Base-by-base conservation (phyloP, 2,888 invertebrate species). In the Alentia gelatinosa region DNA sequence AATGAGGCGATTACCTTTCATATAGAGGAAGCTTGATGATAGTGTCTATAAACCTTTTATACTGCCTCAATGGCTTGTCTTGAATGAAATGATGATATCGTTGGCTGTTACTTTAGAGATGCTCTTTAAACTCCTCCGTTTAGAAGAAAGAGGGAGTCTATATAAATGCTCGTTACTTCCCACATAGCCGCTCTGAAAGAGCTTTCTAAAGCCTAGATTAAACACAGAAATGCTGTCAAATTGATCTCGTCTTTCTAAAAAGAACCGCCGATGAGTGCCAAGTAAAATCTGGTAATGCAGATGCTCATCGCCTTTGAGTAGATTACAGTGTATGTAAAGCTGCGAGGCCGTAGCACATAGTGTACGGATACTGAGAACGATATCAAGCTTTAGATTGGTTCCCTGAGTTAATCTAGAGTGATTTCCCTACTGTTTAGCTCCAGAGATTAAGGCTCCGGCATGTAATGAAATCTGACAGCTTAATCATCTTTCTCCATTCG, bases 371-470 rank as follows among this genome's bases (percentile, higher is more conserved):
- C 30, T 26, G 68, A 68, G 68, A 68, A 68, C 30, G 68, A 68
- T 68, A 68, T 30, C 4, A 68, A 1, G 68, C 68, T 68, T 56
- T 47, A 47, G 47, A 47, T 19, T 19, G 19, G 7, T 47, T 47
- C 47, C n/a, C n/a, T 30, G 33, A 68, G 68, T 68, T 68, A 26
- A 68, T 68, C 12, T n/a, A 30, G 68, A 68, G 12, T 68, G 68
- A 68, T 68, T 63, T n/a, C 63, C 63, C 63, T n/a, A 5, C 63
- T 68, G 68, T 68, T 68, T 68, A 30, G 19, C 56, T n/a, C 5
- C 56, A 56, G n/a, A 9, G 5, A 68, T 68, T 68, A 68, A 37
- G 83, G 83, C 83, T 83, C 39, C 26, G 39, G 83, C 83, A 83
- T 83, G 83, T 35, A 5, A 83, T 39, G 39, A 83, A 68, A 68